Evolutionary conservation across 92 coral and sea anemone species (phyloP).

Genomic region (Paramuricea clavata): DNA sequence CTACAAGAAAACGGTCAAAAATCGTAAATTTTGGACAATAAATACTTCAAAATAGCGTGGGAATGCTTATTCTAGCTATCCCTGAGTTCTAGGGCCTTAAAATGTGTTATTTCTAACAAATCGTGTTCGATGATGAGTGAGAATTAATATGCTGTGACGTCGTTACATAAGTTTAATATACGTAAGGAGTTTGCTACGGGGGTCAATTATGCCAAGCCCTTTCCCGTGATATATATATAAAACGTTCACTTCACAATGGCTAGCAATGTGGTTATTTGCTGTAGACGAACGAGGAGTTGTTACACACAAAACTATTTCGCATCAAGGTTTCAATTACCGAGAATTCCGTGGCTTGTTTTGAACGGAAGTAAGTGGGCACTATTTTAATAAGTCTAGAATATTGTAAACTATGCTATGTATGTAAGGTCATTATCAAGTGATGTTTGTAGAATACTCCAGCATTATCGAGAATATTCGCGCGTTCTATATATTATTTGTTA

Average conservation of each 20-base stretch:
- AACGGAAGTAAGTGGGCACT: constrained; percentile 18
- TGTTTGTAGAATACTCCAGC: neutral
- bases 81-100: neutral
- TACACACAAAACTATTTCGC: neutral
- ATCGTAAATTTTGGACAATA: neutral
- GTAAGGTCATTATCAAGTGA: neutral
- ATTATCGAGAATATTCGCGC: neutral
- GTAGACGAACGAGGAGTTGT: neutral
- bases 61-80: neutral
- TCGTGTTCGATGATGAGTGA: neutral
- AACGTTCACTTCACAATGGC: constrained; percentile 9
- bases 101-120: neutral
- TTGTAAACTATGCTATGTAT: neutral
- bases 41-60: neutral
- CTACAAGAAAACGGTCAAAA: neutral
- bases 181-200: constrained; percentile 19
- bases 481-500: neutral
- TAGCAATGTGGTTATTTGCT: constrained; percentile 27
- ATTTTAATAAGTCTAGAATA: neutral
- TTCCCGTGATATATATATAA: constrained; percentile 24
- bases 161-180: neutral
- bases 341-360: neutral
- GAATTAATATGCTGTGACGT: neutral
- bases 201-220: constrained; percentile 34
- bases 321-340: neutral